Conservation (phyloP, 2,113 vertebrate species). For the Eptesicus fuscus region DNA sequence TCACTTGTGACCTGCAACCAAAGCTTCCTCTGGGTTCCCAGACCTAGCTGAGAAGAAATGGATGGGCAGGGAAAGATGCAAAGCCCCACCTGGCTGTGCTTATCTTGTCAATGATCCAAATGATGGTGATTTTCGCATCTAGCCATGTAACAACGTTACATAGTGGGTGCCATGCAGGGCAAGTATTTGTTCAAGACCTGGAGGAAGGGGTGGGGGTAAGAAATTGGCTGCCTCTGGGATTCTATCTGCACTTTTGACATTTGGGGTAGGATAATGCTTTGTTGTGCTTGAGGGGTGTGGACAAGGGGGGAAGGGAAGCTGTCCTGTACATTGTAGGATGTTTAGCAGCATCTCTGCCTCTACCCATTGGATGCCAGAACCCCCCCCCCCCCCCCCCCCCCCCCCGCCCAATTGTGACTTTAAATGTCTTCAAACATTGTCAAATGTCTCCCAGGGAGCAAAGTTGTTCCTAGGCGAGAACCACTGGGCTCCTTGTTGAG, state of each 20-base stretch:
- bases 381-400: background rate
- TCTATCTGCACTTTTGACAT: background rate
- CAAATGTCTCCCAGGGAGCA: background rate
- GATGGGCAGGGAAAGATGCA: background rate
- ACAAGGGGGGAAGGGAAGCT: background rate
- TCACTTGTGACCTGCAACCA: background rate
- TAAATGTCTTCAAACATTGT: background rate
- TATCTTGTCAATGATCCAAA: background rate
- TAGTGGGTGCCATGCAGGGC: background rate
- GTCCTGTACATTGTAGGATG: background rate
- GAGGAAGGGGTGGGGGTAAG: too few species aligned
- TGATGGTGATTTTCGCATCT: background rate
- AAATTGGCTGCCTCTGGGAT: background rate
- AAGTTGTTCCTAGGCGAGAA: background rate
- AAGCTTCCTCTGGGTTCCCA: too few species aligned
- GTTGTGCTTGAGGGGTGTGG: too few species aligned
- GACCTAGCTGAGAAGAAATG: rapidly evolving
- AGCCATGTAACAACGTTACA: background rate
- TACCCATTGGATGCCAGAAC: background rate
- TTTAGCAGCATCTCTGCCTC: background rate
- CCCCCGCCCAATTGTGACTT: background rate
- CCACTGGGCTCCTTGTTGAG: background rate
- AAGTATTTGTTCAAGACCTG: background rate
- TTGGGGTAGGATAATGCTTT: background rate
- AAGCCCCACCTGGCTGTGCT: background rate